These are phyloP conservation scores for Heloderma charlesbogerti DNA, from an alignment of 2,113 vertebrate genomes.

Conservation along the genomic window DNA sequence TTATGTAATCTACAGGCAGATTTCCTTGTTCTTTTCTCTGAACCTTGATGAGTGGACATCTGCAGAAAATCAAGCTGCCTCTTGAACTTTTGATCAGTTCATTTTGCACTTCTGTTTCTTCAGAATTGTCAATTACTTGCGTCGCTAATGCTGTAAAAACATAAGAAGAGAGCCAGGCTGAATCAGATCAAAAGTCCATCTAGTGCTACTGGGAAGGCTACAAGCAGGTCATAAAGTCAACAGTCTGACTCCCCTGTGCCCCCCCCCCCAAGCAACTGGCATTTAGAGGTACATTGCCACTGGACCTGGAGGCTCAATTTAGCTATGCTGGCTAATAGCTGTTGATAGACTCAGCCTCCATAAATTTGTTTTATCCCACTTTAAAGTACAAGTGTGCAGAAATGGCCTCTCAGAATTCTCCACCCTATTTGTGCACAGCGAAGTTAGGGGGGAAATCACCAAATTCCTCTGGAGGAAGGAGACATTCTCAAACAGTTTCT, in stretches of 20 bases:
- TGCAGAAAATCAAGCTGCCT: conserved; percentile 15
- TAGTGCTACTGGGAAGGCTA: not conserved
- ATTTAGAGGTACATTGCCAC: not conserved
- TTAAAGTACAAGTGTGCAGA: too few relatives aligned
- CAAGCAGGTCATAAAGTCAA: not conserved
- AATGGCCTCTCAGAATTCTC: too few relatives aligned
- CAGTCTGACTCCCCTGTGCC: not conserved
- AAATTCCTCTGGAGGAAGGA: too few relatives aligned
- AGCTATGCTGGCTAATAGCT: not conserved
- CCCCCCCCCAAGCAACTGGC: not conserved
- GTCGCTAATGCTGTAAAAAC: conserved; percentile 12
- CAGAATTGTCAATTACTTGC: conserved; percentile 7
- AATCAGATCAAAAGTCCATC: conserved; percentile 8
- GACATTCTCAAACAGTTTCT: too few relatives aligned
- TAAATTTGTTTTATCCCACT: too few relatives aligned
- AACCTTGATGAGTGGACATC: not conserved
- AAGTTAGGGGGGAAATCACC: too few relatives aligned
- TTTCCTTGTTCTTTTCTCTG: not conserved
- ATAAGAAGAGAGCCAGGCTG: not conserved
- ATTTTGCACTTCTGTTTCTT: not conserved
- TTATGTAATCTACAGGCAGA: not conserved
- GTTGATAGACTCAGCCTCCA: too few relatives aligned
- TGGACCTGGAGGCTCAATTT: not conserved
- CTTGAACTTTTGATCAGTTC: conserved; percentile 23
- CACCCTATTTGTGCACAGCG: too few relatives aligned